Evolutionary conservation across 2,888 invertebrate species (phyloP), one percentile per base, ranked within the genome.

Genomic region (Metopia argyrocephala): DNA sequence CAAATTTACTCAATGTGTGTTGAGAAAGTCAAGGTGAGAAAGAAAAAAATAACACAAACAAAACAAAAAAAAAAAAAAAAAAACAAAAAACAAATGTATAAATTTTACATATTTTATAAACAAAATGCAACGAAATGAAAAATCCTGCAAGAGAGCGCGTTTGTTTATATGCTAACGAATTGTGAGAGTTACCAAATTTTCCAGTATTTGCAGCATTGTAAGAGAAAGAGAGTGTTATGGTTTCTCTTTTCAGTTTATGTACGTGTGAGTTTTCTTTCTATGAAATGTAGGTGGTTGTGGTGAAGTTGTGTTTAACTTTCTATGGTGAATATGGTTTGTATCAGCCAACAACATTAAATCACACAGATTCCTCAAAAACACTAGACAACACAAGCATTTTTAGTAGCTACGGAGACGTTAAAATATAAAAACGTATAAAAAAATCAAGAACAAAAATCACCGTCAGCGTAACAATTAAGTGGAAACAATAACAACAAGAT

Each of bases 381-480:
- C 61, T 52, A 71, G 15, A 66, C n/a, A 38, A 68, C 54, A 66
- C 12, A 66, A 64, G 5, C 38, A 28, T 46, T 76, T 54, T 81
- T 70, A 81, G 80, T 81, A 66, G 69, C 38, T 78, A 69, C 56
- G 54, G 65, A 81, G 64, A 66, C 78, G 80, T 70, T 61, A 61
- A 61, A 69, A 61, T 31, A 74, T 70, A 59, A 65, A 70, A 81
- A 78, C 80, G 76, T 76, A 64, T 57, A 56, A 38, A 38, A 38
- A n/a, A n/a, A n/a, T n/a, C 18, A 20, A 21, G 52, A 56, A 48
- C 0, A 62, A 57, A 48, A n/a, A 25, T 25, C 31, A 20, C 20
- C 20, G 45, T 21, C 0, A 54, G 50, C n/a, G 23, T 45, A 70
- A 59, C 2, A 15, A 9, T 15, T 15, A 15, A 38, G 38, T 3